These are phyloP conservation scores for Dolichallabes microphthalmus DNA, from an alignment of 2,113 vertebrate species.

Conservation along the genomic window DNA sequence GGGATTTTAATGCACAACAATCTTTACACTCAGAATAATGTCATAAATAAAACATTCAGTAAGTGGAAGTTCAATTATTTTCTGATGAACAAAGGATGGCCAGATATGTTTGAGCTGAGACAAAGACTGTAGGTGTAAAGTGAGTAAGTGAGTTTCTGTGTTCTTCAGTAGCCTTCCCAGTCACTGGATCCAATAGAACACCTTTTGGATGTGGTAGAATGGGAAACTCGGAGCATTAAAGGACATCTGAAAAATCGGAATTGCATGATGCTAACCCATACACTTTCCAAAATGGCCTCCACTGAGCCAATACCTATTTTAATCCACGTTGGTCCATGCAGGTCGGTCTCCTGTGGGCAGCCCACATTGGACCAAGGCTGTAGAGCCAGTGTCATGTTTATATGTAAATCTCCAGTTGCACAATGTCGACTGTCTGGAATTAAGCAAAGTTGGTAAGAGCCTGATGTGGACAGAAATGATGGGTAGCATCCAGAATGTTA, in stretches of 20 bases:
- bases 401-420: not conserved
- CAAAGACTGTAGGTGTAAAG: no score
- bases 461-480: not conserved
- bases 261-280: not conserved
- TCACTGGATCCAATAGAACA: not conserved
- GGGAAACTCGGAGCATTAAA: not conserved
- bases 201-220: not conserved
- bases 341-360: not conserved
- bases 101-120: no score
- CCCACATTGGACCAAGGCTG: not conserved
- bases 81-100: no score
- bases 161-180: not conserved
- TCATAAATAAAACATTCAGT: no score
- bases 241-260: not conserved
- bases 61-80: no score
- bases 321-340: not conserved
- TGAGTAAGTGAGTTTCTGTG: no score
- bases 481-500: not conserved
- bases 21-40: no score
- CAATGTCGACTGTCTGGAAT: not conserved
- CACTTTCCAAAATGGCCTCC: not conserved
- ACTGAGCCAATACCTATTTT: not conserved
- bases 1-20: no score
- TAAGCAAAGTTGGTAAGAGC: not conserved
- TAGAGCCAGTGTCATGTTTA: not conserved